A percentile compares a stretch with the other conserved stretches of the same genome.
Conservation (phyloP, 2,113 vertebrate genomes). For the Aplodontia rufa region DNA sequence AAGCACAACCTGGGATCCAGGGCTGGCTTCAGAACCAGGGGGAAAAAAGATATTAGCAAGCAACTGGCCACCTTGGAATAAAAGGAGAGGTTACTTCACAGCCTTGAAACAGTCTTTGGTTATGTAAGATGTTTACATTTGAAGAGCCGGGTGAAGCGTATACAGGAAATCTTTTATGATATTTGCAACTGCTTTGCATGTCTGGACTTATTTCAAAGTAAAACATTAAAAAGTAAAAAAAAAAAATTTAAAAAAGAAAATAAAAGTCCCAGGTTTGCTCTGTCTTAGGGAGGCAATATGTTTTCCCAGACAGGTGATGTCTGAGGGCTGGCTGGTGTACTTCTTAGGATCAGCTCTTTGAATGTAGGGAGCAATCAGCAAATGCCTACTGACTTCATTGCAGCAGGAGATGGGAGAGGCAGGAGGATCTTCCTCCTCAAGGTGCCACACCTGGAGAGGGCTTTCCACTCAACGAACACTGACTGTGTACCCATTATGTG, state of each 20-base stretch:
- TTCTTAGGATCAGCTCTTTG: background rate
- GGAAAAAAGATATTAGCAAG: background rate
- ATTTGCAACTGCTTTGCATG: background rate
- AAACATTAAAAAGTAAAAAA: background rate
- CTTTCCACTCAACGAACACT: background rate
- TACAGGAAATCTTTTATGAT: background rate
- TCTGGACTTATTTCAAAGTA: background rate
- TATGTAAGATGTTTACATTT: background rate
- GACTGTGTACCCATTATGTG: accelerated
- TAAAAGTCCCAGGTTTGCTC: background rate
- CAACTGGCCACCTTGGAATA: background rate
- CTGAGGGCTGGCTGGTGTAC: too few species aligned
- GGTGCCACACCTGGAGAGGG: accelerated
- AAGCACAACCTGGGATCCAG: background rate
- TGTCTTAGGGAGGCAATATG: background rate
- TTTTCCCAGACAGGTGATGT: background rate
- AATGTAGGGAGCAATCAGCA: background rate
- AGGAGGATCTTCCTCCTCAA: background rate
- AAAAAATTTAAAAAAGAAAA: background rate
- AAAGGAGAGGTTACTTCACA: background rate
- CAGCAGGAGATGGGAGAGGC: background rate
- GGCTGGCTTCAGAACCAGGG: background rate
- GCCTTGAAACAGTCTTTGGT: background rate
- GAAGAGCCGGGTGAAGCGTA: background rate
- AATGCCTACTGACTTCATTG: background rate